Percentiles rank a stretch among this genome's conserved stretches.
Conservation (phyloP, 2,888 invertebrate species). For the Noctua comes region DNA sequence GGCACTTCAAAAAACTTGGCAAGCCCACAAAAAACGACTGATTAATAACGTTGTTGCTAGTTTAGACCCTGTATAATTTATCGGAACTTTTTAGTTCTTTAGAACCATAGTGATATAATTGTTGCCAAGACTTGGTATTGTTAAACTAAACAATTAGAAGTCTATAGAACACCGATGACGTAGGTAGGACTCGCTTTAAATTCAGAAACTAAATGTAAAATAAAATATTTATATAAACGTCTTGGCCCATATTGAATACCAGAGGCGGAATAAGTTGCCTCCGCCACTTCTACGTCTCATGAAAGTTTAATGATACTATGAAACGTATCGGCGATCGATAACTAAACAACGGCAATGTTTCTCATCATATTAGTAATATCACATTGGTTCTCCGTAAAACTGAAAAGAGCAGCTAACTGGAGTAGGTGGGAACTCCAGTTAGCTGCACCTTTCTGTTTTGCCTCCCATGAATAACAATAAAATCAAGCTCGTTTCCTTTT, state of each 20-base stretch:
- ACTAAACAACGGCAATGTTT: constrained; percentile 45
- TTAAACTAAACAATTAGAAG: background rate
- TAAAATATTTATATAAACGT: constrained; percentile 44
- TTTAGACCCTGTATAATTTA: background rate
- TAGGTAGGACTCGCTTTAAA: background rate
- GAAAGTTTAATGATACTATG: constrained; percentile 73
- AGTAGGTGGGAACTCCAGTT: too few species aligned
- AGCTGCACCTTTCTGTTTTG: background rate
- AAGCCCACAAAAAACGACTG: background rate
- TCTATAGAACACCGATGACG: background rate
- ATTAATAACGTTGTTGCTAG: background rate
- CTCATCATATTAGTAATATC: constrained; percentile 32
- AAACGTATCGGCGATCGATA: constrained; percentile 65
- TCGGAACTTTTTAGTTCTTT: background rate
- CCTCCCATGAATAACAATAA: background rate
- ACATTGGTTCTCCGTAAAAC: constrained; percentile 20
- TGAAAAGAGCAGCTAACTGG: too few species aligned
- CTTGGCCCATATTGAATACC: constrained; percentile 37
- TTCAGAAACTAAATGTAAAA: constrained; percentile 15
- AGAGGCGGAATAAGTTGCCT: constrained; percentile 46
- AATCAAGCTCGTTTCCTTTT: background rate
- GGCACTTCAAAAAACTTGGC: background rate
- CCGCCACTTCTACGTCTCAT: constrained; percentile 67
- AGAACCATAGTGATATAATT: background rate
- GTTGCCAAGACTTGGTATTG: background rate